Conservation (phyloP, 2,888 invertebrate species). For the Aspidiotus destructor region DNA sequence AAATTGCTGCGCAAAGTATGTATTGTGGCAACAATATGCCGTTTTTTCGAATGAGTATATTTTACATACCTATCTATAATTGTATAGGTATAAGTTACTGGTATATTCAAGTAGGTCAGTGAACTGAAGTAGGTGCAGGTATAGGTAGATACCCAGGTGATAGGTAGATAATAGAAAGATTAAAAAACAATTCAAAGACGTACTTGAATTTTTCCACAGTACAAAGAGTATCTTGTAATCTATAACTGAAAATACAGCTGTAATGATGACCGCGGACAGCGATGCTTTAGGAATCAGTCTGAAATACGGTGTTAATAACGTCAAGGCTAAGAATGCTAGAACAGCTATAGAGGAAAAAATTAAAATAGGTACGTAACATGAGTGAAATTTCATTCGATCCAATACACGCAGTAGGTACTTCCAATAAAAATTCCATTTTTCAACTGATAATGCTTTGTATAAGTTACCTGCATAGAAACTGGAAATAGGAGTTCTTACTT, state of each 20-base stretch:
- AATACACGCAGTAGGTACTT: not conserved
- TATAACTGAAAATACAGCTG: constrained; percentile 77
- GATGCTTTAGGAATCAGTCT: constrained; percentile 76
- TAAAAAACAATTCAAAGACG: constrained; percentile 37
- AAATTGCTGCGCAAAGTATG: no score
- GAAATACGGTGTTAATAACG: constrained; percentile 77
- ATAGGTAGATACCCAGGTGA: no score
- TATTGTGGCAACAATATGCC: no score
- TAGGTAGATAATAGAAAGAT: not conserved
- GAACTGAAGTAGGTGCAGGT: no score
- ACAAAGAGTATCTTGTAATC: constrained; percentile 47
- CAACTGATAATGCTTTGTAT: not conserved
- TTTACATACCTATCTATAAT: not conserved
- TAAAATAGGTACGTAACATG: not conserved
- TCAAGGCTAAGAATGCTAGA: constrained; percentile 69
- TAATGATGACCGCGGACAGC: constrained; percentile 77
- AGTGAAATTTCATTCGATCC: not conserved
- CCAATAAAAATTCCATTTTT: not conserved
- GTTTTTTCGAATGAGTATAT: no score
- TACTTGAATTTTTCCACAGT: constrained; percentile 50
- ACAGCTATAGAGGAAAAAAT: constrained; percentile 49
- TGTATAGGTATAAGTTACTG: no score
- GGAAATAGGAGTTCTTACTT: constrained; percentile 74
- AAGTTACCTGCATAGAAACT: constrained; percentile 60
- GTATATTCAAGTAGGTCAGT: no score